Base-by-base conservation (phyloP, 2,113 vertebrate species). In the Columba livia region DNA sequence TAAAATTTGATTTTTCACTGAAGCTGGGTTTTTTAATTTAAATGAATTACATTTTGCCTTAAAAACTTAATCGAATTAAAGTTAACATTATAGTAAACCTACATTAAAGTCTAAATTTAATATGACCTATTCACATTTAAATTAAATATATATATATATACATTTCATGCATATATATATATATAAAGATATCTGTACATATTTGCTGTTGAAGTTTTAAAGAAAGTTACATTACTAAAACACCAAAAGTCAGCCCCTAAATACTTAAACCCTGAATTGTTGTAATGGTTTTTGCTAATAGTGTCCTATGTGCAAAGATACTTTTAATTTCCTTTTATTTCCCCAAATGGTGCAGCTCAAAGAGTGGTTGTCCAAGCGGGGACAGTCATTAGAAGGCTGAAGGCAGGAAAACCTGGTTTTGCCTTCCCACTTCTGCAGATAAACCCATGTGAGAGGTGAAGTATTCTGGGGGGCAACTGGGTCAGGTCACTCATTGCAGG, bases 51-150 rank as follows among this genome's bases (percentile, higher is more conserved):
- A 50, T 90, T 90, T 88, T 36, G 50, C 75, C 67, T 88, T 85
- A 67, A 92, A 96, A 93, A 83, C 36, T 75, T 60, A 85, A 90
- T 83, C 4, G 5, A 88, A 94, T 94, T 53, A 85, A 79, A 92
- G 65, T 78, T 89, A 77, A 90, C 77, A 62, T 84, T 70, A 69
- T 50, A 40, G 91, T 69, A 92, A 96, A 88, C 36, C 64, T 54
- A 14, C n/a, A 51, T 71, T 54, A 66, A 85, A 85, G 57, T 11
- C 14, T 73, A 66, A 61, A 70, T 72, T 75, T 42, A 51, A 23
- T 31, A 12, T 32, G 31, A 77, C 71, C 71, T 87, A 66, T 62
- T 80, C 77, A 29, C 84, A 78, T 9, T 89, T 38, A 51, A 91
- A 94, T 94, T 38, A 74, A 88, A 84, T 8, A 38, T 38, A 38